Evolutionary conservation across 2,797 vertebrate genomes (phyloP).

Genomic region (Sebastes reedi): DNA sequence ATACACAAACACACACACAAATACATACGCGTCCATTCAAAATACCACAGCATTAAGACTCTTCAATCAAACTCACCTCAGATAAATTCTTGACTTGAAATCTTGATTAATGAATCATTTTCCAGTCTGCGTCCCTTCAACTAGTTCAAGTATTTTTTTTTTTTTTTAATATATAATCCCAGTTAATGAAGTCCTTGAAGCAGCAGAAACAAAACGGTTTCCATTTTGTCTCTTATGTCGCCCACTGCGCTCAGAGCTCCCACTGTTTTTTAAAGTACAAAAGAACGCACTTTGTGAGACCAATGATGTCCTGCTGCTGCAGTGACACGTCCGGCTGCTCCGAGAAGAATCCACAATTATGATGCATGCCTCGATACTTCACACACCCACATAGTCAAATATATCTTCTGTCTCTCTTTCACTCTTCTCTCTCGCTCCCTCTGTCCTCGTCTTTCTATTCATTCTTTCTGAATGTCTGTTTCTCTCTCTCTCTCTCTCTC

Average conservation of each 20-base stretch:
- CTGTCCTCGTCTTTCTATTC: slow-evolving; percentile 63
- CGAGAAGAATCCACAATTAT: slow-evolving; percentile 62
- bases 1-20: neutral
- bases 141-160: neutral
- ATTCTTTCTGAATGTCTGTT: slow-evolving; percentile 55
- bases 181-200: slow-evolving; percentile 46
- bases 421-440: slow-evolving; percentile 56
- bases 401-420: slow-evolving; percentile 61
- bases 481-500: slow-evolving; percentile 5
- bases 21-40: neutral
- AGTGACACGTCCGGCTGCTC: slow-evolving; percentile 59
- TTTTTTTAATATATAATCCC: slow-evolving; percentile 14
- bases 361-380: slow-evolving; percentile 72
- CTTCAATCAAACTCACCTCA: slow-evolving; percentile 63
- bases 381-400: slow-evolving; percentile 76
- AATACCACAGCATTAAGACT: neutral
- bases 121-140: slow-evolving; percentile 30
- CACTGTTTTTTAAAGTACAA: slow-evolving; percentile 54
- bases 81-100: slow-evolving; percentile 31
- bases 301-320: slow-evolving; percentile 57
- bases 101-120: slow-evolving; percentile 47
- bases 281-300: slow-evolving; percentile 44
- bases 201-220: slow-evolving; percentile 52
- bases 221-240: slow-evolving; percentile 59
- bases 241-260: slow-evolving; percentile 33